Base-by-base conservation (phyloP, 2,888 invertebrate genomes). In the Branchellion lobata region DNA sequence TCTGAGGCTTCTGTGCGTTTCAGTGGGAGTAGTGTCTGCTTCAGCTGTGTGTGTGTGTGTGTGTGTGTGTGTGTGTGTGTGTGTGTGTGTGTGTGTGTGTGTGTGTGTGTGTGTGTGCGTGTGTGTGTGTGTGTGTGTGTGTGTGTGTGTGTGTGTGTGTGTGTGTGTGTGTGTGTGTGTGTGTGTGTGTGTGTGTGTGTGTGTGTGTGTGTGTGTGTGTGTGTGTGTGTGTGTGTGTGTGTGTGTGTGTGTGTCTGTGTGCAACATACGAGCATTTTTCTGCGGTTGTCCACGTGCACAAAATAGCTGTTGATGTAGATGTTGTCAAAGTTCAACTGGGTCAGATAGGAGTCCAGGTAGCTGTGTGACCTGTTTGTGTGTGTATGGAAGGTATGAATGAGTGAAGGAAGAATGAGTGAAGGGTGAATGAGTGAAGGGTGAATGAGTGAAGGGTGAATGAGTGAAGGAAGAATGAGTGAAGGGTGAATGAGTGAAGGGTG, bases 251-350 rank as follows among this genome's bases (percentile, higher is more conserved):
- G 40, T 40, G 40, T 8, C 5, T 8, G 40, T 8, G 40, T 31
- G 11, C 29, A 71, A 65, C 8, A 33, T 31, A 73, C 73, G 40
- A 73, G 14, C n/a, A 73, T 24, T n/a, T 53, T 75, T 27, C 75
- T 11, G 5, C 75, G 40, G 57, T 75, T 75, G 53, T 75, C 75
- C 2, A 75, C 51, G 75, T 75, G 75, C 8, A 75, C 33, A 33
- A 75, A 75, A 53, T 75, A 75, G 29, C 53, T 31, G 21, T 33
- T 57, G 29, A 75, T 29, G 29, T 75, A 53, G 34, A 18, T 75
- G 57, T 75, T 75, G 53, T 75, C 75, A 31, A 75, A 75, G 31
- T 40, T 75, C 14, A 75, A 51, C 36, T 53, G 51, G 0, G 75
- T 75, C 14, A 75, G 40, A 51, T 51, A 75, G 24, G 18, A 51